phyloP scores from a whole-genome alignment of 2,113 vertebrate genomes.

The Progne subis region DNA sequence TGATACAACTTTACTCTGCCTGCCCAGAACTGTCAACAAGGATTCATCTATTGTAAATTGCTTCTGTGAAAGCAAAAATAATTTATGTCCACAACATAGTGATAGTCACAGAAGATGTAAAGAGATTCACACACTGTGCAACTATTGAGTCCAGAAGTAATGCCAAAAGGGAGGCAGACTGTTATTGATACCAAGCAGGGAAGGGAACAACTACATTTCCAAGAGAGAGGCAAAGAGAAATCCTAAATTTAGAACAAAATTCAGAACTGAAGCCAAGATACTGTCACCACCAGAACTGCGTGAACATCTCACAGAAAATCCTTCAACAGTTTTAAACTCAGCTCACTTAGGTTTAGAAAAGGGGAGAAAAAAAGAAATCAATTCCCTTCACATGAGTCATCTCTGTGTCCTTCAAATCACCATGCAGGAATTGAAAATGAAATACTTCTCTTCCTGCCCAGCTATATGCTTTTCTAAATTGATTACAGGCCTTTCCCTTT shows the following conservation, averaged over 20 bases:
- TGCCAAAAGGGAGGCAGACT: conserved; percentile 44
- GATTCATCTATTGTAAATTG: conserved; percentile 27
- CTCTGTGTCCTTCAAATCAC: background rate
- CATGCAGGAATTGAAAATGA: background rate
- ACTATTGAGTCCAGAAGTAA: conserved; percentile 18
- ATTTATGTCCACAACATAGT: background rate
- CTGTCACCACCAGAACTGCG: conserved; percentile 59
- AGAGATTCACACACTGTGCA: conserved; percentile 30
- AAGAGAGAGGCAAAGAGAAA: conserved; percentile 54
- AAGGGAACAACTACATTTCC: conserved; percentile 62
- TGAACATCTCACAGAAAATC: conserved; percentile 61
- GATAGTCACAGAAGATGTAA: conserved; percentile 38
- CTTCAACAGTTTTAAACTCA: conserved; percentile 42
- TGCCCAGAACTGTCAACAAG: conserved; percentile 26
- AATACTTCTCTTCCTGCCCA: background rate
- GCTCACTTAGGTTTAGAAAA: background rate
- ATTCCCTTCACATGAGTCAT: background rate
- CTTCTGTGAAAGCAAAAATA: conserved; percentile 20
- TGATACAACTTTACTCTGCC: background rate
- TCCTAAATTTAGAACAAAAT: conserved; percentile 72
- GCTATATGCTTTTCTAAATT: background rate
- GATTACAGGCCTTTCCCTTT: background rate
- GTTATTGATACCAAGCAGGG: conserved; percentile 56
- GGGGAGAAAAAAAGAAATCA: background rate
- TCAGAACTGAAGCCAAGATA: conserved; percentile 65